Percentiles rank a stretch among this genome's conserved stretches.
Evolutionary conservation across 2,797 vertebrate species (phyloP).

Genomic region (Cichlasoma orientale): DNA sequence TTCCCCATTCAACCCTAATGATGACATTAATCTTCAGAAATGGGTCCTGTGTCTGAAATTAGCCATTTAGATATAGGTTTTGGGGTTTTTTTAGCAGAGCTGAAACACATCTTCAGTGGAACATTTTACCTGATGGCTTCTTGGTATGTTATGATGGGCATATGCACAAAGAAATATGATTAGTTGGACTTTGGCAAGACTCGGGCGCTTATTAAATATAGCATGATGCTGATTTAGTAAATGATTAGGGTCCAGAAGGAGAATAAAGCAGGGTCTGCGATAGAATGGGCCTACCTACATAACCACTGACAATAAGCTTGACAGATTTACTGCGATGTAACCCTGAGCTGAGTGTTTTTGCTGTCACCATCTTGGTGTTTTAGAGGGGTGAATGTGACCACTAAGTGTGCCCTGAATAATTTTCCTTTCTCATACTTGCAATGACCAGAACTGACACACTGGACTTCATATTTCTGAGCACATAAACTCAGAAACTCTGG

Average conservation of each 20-base stretch:
- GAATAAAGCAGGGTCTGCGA: neutral
- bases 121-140: rapidly evolving
- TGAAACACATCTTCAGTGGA: neutral
- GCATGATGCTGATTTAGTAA: neutral
- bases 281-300: neutral
- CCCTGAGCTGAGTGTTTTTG: neutral
- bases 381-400: neutral
- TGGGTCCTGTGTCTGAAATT: neutral
- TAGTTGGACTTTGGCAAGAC: neutral
- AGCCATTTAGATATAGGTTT: neutral
- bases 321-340: neutral
- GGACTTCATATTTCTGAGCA: rapidly evolving
- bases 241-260: neutral
- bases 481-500: neutral
- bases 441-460: neutral
- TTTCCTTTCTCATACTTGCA: neutral
- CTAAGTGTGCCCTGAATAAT: neutral
- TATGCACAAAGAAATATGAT: neutral
- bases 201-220: neutral
- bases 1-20: neutral
- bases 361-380: neutral
- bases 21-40: neutral
- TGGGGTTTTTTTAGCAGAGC: neutral
- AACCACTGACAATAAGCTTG: neutral
- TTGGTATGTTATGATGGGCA: neutral